Evolutionary conservation across 2,797 vertebrate genomes (phyloP).

Genomic region (Pseudomugil gertrudae): DNA sequence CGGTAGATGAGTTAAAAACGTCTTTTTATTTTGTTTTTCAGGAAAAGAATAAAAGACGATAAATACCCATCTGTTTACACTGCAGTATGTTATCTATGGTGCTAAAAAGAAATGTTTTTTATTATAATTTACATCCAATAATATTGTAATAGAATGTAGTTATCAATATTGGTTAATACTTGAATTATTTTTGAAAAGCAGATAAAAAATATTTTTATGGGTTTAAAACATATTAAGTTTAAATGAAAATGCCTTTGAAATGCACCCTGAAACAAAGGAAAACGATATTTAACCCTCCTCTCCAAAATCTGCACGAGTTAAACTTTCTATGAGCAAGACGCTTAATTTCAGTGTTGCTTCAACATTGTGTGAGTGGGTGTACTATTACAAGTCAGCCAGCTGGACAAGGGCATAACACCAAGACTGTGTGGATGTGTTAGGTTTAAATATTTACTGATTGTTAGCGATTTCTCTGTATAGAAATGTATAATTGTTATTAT

Average conservation of each 20-base stretch:
- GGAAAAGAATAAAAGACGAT: constrained; percentile 47
- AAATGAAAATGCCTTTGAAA: not conserved
- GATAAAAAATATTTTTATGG: not conserved
- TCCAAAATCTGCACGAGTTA: not conserved
- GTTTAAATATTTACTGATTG: not conserved
- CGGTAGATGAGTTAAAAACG: constrained; percentile 52
- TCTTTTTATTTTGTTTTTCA: constrained; percentile 32
- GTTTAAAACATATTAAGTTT: not conserved
- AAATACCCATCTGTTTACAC: constrained; percentile 40
- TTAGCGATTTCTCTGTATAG: not conserved
- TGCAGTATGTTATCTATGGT: constrained; percentile 16
- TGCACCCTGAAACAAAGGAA: not conserved
- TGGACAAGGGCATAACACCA: not conserved
- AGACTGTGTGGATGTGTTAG: not conserved
- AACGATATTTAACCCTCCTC: not conserved
- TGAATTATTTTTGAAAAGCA: not conserved
- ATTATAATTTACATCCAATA: not conserved
- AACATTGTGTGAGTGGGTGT: not conserved
- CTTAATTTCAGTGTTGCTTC: not conserved
- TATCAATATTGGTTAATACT: not conserved
- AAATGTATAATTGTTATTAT: not conserved
- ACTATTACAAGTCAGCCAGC: not conserved
- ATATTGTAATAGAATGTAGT: not conserved
- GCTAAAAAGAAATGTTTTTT: constrained; percentile 13
- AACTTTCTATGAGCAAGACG: not conserved